phyloP scores from a whole-genome alignment of 53 echinoderm and acorn worm genomes.

The Holothuria leucospilota region DNA sequence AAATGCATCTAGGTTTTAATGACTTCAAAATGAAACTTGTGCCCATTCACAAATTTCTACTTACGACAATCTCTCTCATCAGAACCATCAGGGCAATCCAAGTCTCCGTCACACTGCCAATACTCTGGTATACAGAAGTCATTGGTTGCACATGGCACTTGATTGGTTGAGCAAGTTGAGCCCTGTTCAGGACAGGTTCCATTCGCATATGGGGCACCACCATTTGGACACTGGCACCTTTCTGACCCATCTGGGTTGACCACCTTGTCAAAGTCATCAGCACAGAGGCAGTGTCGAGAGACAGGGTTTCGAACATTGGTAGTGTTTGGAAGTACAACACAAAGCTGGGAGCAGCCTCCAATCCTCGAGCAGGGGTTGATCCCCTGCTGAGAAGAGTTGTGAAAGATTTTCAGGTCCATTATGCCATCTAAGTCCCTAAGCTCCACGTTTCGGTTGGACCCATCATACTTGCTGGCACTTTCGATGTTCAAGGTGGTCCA shows the following conservation, averaged over 20 bases:
- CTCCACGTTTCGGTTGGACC: slow-evolving; percentile 44
- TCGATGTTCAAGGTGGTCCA: slow-evolving; percentile 79
- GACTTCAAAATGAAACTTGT: too few relatives aligned
- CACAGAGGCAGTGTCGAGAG: slow-evolving; percentile 77
- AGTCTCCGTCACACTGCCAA: slow-evolving; percentile 81
- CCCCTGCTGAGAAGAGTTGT: slow-evolving; percentile 90
- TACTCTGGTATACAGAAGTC: slow-evolving; percentile 68
- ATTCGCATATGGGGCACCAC: not conserved
- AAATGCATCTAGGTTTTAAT: too few relatives aligned
- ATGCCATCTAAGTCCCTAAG: slow-evolving; percentile 57
- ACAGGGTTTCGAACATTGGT: slow-evolving; percentile 10
- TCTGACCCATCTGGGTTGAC: slow-evolving; percentile 50
- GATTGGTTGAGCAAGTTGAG: not conserved
- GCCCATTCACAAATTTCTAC: not conserved
- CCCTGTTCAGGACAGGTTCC: not conserved
- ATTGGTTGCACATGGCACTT: slow-evolving; percentile 47
- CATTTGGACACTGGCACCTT: slow-evolving; percentile 39
- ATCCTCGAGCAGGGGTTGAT: slow-evolving; percentile 75
- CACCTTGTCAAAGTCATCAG: slow-evolving; percentile 61
- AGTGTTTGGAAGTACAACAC: slow-evolving; percentile 70
- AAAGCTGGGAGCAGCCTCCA: slow-evolving; percentile 82
- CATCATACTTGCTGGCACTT: slow-evolving; percentile 82
- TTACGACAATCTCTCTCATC: slow-evolving; percentile 72
- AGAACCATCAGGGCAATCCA: slow-evolving; percentile 71
- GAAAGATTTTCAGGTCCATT: slow-evolving; percentile 93